Percentiles rank a stretch among this genome's conserved stretches.
Evolutionary conservation across 2,888 invertebrate genomes (phyloP).

Genomic region (Protophormia terraenovae): DNA sequence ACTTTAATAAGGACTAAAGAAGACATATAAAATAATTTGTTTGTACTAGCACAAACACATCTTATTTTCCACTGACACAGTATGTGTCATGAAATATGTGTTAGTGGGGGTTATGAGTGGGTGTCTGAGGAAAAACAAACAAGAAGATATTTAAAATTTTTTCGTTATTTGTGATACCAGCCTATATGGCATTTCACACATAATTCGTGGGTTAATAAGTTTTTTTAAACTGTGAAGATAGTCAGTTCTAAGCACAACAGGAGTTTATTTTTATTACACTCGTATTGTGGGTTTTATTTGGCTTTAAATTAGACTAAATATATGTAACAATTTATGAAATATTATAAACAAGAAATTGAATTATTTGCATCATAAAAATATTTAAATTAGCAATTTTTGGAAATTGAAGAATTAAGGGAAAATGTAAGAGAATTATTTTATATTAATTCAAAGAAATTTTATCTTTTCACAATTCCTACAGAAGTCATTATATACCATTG

Average conservation of each 20-base stretch:
- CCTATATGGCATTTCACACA: conserved; percentile 56
- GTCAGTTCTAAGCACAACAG: conserved; percentile 11
- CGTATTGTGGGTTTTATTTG: conserved; percentile 12
- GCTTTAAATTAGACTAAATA: background rate
- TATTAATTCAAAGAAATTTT: no score
- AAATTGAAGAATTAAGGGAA: no score
- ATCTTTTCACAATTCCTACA: no score
- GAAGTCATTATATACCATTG: no score
- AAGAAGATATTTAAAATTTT: background rate
- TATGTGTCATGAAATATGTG: conserved; percentile 31
- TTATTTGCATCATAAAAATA: background rate
- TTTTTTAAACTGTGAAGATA: conserved; percentile 14
- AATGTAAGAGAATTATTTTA: no score
- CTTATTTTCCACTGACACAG: conserved; percentile 16
- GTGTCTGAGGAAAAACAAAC: background rate
- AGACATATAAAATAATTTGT: conserved; percentile 61
- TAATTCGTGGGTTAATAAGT: conserved; percentile 52
- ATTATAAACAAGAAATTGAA: background rate
- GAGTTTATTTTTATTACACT: background rate
- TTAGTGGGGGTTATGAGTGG: background rate
- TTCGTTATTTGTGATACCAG: conserved; percentile 39
- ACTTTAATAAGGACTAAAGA: background rate
- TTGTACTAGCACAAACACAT: conserved; percentile 31
- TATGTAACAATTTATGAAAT: background rate
- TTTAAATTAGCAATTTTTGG: no score